A percentile compares a stretch with the other conserved stretches of the same genome.
Evolutionary conservation across 1,140 invertebrate species (phyloP).

Genomic region (Mizuhopecten yessoensis): DNA sequence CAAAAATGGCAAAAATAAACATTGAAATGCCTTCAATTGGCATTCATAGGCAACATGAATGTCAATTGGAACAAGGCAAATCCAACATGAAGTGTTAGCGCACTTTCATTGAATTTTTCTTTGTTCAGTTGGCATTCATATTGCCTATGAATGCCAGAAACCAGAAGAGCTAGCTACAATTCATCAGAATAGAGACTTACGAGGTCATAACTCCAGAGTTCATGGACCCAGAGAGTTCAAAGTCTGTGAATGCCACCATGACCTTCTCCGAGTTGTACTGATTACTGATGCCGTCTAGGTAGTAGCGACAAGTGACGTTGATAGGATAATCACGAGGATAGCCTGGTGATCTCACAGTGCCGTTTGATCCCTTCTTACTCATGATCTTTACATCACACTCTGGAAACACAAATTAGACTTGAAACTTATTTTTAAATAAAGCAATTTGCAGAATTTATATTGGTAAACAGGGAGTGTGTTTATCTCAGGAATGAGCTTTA

Average conservation of each 20-base stretch:
- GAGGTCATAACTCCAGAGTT: constrained; percentile 49
- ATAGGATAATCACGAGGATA: constrained; percentile 96
- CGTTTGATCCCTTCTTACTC: constrained; percentile 92
- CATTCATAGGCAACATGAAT: too few species aligned
- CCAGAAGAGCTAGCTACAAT: background rate
- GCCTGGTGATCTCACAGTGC: constrained; percentile 96
- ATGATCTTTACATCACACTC: constrained; percentile 99
- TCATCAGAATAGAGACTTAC: background rate
- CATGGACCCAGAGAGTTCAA: constrained; percentile 90
- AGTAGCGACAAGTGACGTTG: constrained; percentile 98
- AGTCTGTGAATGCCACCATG: constrained; percentile 92
- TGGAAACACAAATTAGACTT: constrained; percentile 56
- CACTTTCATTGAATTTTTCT: too few species aligned
- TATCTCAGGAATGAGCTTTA: too few species aligned
- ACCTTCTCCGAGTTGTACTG: constrained; percentile 97
- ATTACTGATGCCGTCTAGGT: constrained; percentile 98
- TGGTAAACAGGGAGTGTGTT: too few species aligned
- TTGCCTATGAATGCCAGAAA: too few species aligned
- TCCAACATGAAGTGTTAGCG: too few species aligned
- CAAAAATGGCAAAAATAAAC: too few species aligned
- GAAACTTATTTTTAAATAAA: too few species aligned
- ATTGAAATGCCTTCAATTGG: too few species aligned
- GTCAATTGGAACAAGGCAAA: too few species aligned
- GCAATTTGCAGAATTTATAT: too few species aligned
- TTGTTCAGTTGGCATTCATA: too few species aligned